These are phyloP conservation scores for Lasiurus cinereus DNA, from an alignment of 2,113 vertebrate genomes.

Conservation along the genomic window DNA sequence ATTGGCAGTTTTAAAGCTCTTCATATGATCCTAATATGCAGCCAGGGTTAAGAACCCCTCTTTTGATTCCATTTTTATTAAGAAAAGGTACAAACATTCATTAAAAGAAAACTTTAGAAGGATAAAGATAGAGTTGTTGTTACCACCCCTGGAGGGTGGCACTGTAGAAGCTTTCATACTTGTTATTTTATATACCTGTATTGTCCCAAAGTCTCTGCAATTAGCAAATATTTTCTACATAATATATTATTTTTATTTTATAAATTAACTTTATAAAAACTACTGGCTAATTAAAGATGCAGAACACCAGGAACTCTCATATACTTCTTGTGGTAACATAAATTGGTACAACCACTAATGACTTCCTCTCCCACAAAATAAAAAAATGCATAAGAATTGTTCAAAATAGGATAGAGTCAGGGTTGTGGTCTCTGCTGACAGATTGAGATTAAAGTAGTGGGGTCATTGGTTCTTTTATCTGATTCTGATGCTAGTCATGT, in stretches of 20 bases:
- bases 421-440: no score
- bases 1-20: not conserved
- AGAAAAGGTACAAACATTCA: not conserved
- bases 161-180: not conserved
- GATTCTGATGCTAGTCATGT: no score
- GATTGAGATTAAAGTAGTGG: no score
- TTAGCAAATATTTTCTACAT: not conserved
- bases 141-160: not conserved
- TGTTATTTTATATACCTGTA: not conserved
- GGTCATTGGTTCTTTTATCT: no score
- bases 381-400: not conserved
- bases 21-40: not conserved
- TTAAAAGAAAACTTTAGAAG: not conserved
- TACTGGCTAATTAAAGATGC: not conserved
- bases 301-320: not conserved
- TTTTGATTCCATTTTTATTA: conserved; percentile 14
- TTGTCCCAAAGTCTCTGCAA: not conserved
- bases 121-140: not conserved
- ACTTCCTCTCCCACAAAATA: not conserved
- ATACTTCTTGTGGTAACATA: not conserved
- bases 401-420: no score
- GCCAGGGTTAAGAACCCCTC: not conserved
- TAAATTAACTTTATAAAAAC: not conserved
- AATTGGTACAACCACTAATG: not conserved
- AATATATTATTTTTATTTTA: conserved; percentile 25